These are phyloP conservation scores for Aldrovandia affinis DNA, from an alignment of 2,797 vertebrate species.

Conservation along the genomic window DNA sequence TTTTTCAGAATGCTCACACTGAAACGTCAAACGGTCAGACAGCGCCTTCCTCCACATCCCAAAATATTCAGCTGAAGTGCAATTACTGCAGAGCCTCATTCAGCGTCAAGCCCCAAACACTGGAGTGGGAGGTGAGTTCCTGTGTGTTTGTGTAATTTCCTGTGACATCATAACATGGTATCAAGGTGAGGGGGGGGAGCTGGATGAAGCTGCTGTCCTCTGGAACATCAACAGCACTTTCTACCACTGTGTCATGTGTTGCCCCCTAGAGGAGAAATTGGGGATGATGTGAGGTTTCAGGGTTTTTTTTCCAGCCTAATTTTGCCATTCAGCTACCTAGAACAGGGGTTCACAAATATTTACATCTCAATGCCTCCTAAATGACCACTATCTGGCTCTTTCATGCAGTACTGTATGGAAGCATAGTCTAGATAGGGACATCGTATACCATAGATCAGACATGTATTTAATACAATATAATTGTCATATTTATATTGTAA, in stretches of 20 bases:
- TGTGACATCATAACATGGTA: neutral
- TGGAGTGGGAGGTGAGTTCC: slow-evolving; percentile 42
- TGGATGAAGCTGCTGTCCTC: neutral
- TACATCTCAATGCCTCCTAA: no score
- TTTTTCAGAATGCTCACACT: slow-evolving; percentile 69
- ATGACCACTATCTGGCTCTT: no score
- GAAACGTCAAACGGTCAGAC: slow-evolving; percentile 78
- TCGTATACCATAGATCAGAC: neutral
- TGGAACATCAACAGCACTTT: neutral
- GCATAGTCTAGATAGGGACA: neutral
- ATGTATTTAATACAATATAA: no score
- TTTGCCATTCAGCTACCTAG: no score
- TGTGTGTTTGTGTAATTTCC: neutral
- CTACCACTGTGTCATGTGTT: neutral
- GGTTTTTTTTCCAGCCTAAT: neutral
- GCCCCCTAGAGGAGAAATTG: neutral
- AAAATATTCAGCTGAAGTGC: slow-evolving; percentile 80
- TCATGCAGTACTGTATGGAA: neutral
- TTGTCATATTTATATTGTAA: no score
- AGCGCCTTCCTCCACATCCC: slow-evolving; percentile 54
- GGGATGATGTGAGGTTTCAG: neutral
- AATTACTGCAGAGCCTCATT: slow-evolving; percentile 82
- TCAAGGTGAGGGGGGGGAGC: neutral
- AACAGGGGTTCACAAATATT: no score
- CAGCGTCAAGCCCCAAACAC: slow-evolving; percentile 79